Percentiles rank a stretch among this genome's conserved stretches.
Evolutionary conservation across 2,888 invertebrate genomes (phyloP).

Genomic region (Cerastis leucographa): DNA sequence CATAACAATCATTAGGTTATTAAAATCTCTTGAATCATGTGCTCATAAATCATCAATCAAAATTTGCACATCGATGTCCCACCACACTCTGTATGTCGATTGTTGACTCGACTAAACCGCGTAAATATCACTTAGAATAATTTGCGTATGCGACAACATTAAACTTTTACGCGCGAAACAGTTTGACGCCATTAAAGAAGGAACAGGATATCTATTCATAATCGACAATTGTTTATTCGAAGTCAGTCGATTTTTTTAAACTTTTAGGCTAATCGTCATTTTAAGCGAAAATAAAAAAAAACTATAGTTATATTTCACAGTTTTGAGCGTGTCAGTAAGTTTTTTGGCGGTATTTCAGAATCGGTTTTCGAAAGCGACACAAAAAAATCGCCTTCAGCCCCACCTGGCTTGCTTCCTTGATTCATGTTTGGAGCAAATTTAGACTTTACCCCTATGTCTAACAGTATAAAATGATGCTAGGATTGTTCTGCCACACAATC

Average conservation of each 20-base stretch:
- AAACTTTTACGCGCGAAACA: slow-evolving; percentile 32
- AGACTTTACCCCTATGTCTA: background rate
- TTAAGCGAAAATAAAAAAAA: slow-evolving; percentile 14
- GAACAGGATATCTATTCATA: slow-evolving; percentile 38
- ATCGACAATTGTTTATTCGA: slow-evolving; percentile 48
- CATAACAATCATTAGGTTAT: too few relatives aligned
- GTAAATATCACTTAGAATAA: slow-evolving; percentile 42
- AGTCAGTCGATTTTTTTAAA: slow-evolving; percentile 48
- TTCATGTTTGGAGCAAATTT: background rate
- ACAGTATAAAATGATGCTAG: background rate
- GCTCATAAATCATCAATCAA: background rate
- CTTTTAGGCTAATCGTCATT: slow-evolving; percentile 20
- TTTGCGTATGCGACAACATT: slow-evolving; percentile 36
- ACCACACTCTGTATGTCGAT: background rate
- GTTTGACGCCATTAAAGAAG: slow-evolving; percentile 26
- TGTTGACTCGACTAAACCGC: slow-evolving; percentile 31
- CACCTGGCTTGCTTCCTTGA: background rate
- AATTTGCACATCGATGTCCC: background rate
- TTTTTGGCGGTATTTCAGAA: background rate
- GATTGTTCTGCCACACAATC: background rate
- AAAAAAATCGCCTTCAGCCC: background rate
- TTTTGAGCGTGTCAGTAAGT: slow-evolving; percentile 8
- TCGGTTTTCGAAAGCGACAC: background rate
- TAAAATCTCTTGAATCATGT: background rate
- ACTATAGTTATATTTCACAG: slow-evolving; percentile 4